phyloP scores from a whole-genome alignment of 2,888 invertebrate species.

The Aradus depressus region DNA sequence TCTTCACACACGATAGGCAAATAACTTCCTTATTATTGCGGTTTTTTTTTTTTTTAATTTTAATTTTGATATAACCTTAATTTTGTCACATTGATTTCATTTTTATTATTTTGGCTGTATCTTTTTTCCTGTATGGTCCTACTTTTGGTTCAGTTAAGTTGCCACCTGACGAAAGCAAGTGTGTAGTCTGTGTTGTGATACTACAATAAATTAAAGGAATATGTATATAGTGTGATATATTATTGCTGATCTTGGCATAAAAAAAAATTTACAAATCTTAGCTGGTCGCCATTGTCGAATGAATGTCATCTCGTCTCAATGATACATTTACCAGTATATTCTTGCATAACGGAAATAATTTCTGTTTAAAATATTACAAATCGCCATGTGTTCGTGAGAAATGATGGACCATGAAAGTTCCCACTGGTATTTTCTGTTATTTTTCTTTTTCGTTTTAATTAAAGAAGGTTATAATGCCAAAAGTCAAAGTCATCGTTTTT shows the following conservation, averaged over 20 bases:
- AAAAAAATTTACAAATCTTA: constrained; percentile 6
- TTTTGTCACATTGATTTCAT: not conserved
- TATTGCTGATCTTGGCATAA: constrained; percentile 7
- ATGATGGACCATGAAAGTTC: too few species aligned
- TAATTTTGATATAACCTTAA: constrained; percentile 1
- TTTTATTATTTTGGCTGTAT: not conserved
- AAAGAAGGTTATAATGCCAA: too few species aligned
- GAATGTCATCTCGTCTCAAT: constrained; percentile 7
- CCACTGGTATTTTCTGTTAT: too few species aligned
- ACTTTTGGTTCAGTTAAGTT: not conserved
- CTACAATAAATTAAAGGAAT: too few species aligned
- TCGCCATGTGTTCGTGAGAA: too few species aligned
- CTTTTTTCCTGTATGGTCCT: not conserved
- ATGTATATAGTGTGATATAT: too few species aligned
- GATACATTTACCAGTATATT: too few species aligned
- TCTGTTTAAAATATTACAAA: too few species aligned
- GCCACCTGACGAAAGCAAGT: not conserved
- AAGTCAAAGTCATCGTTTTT: too few species aligned
- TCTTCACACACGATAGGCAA: constrained; percentile 24
- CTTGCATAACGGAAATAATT: too few species aligned
- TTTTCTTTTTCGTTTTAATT: too few species aligned
- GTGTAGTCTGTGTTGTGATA: not conserved
- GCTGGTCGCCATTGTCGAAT: constrained; percentile 13
- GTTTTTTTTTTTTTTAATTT: constrained; percentile 13
- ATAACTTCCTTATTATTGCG: constrained; percentile 27